phyloP scores from a whole-genome alignment of 2,888 invertebrate species.

The Drosophila koepferae region DNA sequence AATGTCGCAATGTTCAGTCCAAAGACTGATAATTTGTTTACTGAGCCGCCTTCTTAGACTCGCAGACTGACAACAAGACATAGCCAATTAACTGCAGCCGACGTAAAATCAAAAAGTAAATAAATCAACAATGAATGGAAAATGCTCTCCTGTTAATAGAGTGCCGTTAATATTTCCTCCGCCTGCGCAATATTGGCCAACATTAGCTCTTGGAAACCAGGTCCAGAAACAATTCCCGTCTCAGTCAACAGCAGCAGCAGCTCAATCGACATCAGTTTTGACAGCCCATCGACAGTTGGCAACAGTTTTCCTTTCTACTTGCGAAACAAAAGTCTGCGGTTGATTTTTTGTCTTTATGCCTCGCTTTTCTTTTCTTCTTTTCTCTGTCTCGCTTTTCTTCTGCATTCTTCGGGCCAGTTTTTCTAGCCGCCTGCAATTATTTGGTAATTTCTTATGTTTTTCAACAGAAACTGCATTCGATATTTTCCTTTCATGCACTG shows the following conservation, averaged over 20 bases:
- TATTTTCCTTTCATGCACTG: slow-evolving; percentile 42
- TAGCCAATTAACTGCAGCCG: slow-evolving; percentile 73
- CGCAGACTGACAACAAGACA: slow-evolving; percentile 55
- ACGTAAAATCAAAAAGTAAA: slow-evolving; percentile 76
- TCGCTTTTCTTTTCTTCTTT: slow-evolving; percentile 45
- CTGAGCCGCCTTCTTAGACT: slow-evolving; percentile 55
- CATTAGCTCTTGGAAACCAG: slow-evolving; percentile 39
- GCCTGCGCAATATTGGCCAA: slow-evolving; percentile 57
- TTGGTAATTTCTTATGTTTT: slow-evolving; percentile 67
- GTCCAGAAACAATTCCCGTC: slow-evolving; percentile 1
- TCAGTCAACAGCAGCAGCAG: slow-evolving; percentile 47
- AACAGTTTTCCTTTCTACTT: slow-evolving; percentile 40
- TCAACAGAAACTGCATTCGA: slow-evolving; percentile 56
- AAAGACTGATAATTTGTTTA: slow-evolving; percentile 66
- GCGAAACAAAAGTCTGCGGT: slow-evolving; percentile 63
- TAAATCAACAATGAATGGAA: slow-evolving; percentile 54
- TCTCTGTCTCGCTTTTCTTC: slow-evolving; percentile 38
- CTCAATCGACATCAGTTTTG: slow-evolving; percentile 60
- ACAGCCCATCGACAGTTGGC: slow-evolving; percentile 68
- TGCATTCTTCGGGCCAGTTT: slow-evolving; percentile 31
- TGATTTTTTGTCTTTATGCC: slow-evolving; percentile 71
- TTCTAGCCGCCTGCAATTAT: slow-evolving; percentile 66
- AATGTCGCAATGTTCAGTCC: slow-evolving; percentile 67
- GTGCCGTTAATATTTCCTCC: slow-evolving; percentile 70
- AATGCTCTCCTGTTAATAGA: background rate